Evolutionary conservation across 2,797 vertebrate species (phyloP), one percentile per base, ranked within the genome.

Genomic region (Babyrousa celebensis): DNA sequence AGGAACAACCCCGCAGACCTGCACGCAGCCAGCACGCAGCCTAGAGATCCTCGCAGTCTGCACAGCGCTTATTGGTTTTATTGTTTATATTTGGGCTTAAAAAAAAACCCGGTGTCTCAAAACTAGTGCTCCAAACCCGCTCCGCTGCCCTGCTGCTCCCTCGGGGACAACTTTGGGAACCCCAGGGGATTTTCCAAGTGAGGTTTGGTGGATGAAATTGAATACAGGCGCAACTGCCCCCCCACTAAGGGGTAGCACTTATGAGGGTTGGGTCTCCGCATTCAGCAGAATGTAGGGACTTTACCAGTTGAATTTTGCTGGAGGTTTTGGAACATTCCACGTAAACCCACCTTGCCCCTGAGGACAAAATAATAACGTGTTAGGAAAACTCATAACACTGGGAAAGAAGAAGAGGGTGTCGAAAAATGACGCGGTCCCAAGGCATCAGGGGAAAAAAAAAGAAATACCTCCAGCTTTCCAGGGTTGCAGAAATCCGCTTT

Each of bases 361-460:
- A 54, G 78, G 86, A 93, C 12, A 23, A 88, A 94, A 80, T 92
- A 91, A 94, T 93, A 88, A 97, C 80, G 91, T 92, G 87, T 97
- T 96, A 94, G 90, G 25, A 62, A 95, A 93, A 85, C 25, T 78
- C 60, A 4, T 29, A 91, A 56, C 93, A 36, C 15, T 36, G 58
- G 18, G 27, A n/a, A 17, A 10, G n/a, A 6, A 29, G 43, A 32
- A 65, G 29, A 60, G 54, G 52, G 48, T 86, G 25, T 12, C 3
- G 62, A 70, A n/a, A 12, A 74, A 86, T 63, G 58, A 14, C 0
- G 3, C n/a, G 2, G 12, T 91, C 93, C 43, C 82, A 79, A 17
- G 93, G 15, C 77, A 95, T 87, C 89, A 60, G 70, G 6, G 25
- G 0, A 5, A 65, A 62, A 56, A 56, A 78, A 56, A 63, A 27